Evolutionary conservation across 2,797 vertebrate species (phyloP).

Genomic region (Sebastes melanostomus): DNA sequence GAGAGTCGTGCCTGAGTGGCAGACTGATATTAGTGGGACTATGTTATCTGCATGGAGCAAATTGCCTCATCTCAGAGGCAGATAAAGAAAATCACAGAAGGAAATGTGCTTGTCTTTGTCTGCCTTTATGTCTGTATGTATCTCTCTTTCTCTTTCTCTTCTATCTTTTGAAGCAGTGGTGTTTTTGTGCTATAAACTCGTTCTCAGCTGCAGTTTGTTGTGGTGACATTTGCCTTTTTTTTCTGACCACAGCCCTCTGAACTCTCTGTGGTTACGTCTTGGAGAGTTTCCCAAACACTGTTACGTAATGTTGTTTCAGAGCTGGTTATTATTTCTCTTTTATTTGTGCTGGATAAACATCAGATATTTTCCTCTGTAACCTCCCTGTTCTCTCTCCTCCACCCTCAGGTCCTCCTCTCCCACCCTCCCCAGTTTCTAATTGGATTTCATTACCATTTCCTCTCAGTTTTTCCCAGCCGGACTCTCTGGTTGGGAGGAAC

Average conservation of each 20-base stretch:
- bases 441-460: constrained; percentile 77
- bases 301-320: constrained; percentile 41
- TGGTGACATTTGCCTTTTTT: constrained; percentile 29
- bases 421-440: constrained; percentile 69
- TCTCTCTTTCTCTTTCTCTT: background rate
- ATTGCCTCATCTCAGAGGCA: constrained; percentile 11
- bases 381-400: constrained; percentile 46
- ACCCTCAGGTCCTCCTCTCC: constrained; percentile 47
- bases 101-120: background rate
- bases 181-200: background rate
- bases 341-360: constrained; percentile 64
- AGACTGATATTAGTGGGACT: constrained; percentile 1
- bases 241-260: constrained; percentile 56
- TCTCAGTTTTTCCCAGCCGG: constrained; percentile 69
- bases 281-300: constrained; percentile 48
- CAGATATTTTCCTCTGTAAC: constrained; percentile 59
- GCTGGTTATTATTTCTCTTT: constrained; percentile 28
- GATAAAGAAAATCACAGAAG: constrained; percentile 17
- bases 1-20: background rate
- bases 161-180: background rate
- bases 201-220: constrained; percentile 29
- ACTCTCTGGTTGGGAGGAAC: constrained; percentile 48
- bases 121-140: background rate
- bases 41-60: constrained; percentile 36
- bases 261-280: constrained; percentile 38